Conservation (phyloP, 2,888 invertebrate species). For the Parelbella ahira region DNA sequence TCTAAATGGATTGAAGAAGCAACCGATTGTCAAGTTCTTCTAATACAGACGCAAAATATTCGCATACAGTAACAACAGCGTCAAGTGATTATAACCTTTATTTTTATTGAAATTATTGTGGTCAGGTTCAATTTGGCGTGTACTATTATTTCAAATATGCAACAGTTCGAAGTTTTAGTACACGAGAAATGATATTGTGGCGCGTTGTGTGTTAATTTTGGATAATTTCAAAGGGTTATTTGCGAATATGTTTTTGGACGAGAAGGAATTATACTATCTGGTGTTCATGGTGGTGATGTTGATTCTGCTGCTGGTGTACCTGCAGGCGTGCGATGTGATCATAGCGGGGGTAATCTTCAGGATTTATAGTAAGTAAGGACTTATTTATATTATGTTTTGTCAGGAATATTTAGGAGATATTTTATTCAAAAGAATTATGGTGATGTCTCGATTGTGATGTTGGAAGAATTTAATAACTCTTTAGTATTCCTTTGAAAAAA, state of each 20-base stretch:
- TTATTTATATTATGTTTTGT: constrained; percentile 1
- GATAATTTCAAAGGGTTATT: neutral
- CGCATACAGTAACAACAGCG: neutral
- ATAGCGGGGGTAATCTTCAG: constrained; percentile 51
- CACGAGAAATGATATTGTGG: too few species aligned
- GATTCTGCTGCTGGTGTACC: constrained; percentile 50
- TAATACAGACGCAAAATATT: too few species aligned
- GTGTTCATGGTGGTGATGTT: constrained; percentile 45
- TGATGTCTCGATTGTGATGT: too few species aligned
- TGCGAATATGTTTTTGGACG: constrained; percentile 47
- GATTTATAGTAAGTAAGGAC: constrained; percentile 57
- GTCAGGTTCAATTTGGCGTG: constrained; percentile 1
- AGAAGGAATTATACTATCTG: constrained; percentile 52
- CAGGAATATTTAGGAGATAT: too few species aligned
- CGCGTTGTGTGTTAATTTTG: too few species aligned
- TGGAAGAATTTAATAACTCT: too few species aligned
- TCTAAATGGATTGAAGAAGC: constrained; percentile 3
- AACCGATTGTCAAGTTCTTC: constrained; percentile 16
- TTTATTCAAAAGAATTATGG: too few species aligned
- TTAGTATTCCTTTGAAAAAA: too few species aligned
- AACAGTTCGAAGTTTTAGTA: too few species aligned
- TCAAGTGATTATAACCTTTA: constrained; percentile 5
- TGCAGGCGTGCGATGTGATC: constrained; percentile 59
- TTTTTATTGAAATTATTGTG: neutral
- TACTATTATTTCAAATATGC: too few species aligned